Percentiles rank a stretch among this genome's conserved stretches.
These are phyloP conservation scores for Sebastes flavidus DNA, from an alignment of 2,797 vertebrate species.

Conservation along the genomic window DNA sequence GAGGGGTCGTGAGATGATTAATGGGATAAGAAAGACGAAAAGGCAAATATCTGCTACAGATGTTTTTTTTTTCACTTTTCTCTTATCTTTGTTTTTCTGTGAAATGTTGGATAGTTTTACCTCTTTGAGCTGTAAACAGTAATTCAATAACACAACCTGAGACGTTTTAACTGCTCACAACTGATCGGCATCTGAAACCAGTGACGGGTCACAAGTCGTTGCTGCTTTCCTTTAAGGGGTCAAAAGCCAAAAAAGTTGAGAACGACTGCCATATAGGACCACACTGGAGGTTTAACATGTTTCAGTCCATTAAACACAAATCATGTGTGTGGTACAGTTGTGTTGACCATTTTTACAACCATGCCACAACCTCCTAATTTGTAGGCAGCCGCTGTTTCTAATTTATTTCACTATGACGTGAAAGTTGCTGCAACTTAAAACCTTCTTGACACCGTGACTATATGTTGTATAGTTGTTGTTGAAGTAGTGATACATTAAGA, in stretches of 20 bases:
- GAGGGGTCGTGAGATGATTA: background rate
- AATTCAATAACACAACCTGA: background rate
- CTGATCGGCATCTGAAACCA: slow-evolving; percentile 3
- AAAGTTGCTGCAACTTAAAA: background rate
- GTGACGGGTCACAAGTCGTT: background rate
- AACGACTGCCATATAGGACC: background rate
- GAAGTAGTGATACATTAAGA: background rate
- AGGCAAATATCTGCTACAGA: background rate
- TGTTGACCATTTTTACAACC: background rate
- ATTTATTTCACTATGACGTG: background rate
- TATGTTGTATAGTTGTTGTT: background rate
- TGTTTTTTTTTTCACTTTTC: background rate
- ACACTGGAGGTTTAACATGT: background rate
- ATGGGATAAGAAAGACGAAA: background rate
- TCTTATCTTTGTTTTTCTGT: background rate
- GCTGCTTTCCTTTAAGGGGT: background rate
- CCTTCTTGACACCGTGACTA: background rate
- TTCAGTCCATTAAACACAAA: slow-evolving; percentile 5
- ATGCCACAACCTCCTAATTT: background rate
- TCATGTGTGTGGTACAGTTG: background rate
- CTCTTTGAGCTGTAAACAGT: background rate
- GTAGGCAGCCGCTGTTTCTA: background rate
- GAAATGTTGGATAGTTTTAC: background rate
- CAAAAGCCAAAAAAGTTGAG: background rate
- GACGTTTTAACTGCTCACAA: background rate